Conservation (phyloP, 2,113 vertebrate genomes). For the Neotoma lepida region DNA sequence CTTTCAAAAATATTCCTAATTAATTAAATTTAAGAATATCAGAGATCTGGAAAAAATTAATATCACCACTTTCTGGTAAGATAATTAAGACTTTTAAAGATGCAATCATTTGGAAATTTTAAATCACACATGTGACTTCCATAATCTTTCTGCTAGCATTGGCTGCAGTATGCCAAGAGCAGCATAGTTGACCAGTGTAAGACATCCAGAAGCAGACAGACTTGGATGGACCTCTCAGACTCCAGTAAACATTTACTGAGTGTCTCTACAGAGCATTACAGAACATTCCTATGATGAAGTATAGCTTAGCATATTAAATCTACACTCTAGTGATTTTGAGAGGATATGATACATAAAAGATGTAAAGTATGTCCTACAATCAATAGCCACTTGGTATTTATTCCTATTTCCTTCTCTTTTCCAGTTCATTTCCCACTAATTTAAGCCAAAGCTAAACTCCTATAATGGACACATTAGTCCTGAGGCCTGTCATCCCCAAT, state of each 20-base stretch:
- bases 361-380: background rate
- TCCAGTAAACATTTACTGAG: background rate
- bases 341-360: conserved; percentile 18
- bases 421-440: background rate
- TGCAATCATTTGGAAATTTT: background rate
- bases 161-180: background rate
- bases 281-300: background rate
- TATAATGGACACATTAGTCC: background rate
- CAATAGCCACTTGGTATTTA: background rate
- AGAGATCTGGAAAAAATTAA: background rate
- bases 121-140: background rate
- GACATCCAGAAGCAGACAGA: background rate
- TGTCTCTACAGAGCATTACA: background rate
- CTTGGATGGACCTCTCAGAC: background rate
- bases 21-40: background rate
- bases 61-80: background rate
- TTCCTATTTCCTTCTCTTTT: conserved; percentile 27
- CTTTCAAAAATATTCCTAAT: background rate
- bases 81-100: background rate
- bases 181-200: background rate
- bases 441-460: conserved; percentile 46
- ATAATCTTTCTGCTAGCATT: background rate
- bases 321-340: background rate
- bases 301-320: conserved; percentile 30
- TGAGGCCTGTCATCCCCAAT: background rate